Evolutionary conservation across 2,888 invertebrate genomes (phyloP).

Genomic region (Epinotia ramella): DNA sequence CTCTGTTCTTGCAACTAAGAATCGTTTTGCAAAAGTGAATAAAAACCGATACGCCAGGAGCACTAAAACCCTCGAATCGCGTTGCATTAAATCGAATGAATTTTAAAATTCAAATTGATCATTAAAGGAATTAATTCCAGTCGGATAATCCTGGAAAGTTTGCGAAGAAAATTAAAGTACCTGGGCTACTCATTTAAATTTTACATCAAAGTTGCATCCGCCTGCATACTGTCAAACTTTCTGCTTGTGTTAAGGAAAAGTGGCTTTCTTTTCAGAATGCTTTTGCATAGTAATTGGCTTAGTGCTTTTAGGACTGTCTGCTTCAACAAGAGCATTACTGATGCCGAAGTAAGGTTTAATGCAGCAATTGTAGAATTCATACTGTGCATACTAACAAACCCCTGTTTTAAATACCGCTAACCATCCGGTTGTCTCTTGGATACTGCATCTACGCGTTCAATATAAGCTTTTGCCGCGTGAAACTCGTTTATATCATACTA

Average conservation of each 20-base stretch:
- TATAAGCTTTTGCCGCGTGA: too few relatives aligned
- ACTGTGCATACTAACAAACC: too few relatives aligned
- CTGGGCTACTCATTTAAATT: constrained; percentile 45
- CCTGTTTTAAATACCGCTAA: too few relatives aligned
- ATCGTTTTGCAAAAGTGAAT: not conserved
- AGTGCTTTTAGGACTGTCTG: constrained; percentile 31
- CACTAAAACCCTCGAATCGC: constrained; percentile 16
- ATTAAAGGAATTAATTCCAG: constrained; percentile 42
- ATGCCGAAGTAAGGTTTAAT: constrained; percentile 27
- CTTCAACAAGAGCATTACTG: constrained; percentile 34
- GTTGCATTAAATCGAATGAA: constrained; percentile 32
- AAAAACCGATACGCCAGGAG: constrained; percentile 25
- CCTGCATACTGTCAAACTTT: constrained; percentile 38
- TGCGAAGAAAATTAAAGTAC: constrained; percentile 43
- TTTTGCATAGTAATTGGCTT: constrained; percentile 43
- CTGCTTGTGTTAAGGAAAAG: constrained; percentile 36
- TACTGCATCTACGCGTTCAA: too few relatives aligned
- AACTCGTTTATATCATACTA: too few relatives aligned
- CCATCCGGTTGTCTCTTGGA: too few relatives aligned
- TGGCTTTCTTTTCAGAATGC: constrained; percentile 38
- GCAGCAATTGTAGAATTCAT: not conserved
- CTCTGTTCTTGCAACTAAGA: not conserved
- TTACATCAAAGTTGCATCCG: constrained; percentile 45
- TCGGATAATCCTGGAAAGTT: constrained; percentile 34
- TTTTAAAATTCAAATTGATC: constrained; percentile 43